Evolutionary conservation across 2,113 vertebrate genomes (phyloP).

Genomic region (Megatriorchis doriae): DNA sequence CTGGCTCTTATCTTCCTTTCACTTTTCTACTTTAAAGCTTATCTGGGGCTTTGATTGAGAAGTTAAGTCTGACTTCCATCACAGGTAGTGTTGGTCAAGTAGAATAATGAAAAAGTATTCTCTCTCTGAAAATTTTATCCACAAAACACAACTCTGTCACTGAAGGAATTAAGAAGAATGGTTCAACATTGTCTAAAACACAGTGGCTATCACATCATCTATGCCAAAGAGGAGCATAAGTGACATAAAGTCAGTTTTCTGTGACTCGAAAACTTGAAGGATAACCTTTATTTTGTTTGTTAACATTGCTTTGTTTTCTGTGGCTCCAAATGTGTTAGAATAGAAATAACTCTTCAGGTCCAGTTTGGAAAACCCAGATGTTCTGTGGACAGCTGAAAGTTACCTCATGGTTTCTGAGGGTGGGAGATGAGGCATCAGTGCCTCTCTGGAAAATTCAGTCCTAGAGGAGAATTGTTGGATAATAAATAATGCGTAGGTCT

Average conservation of each 20-base stretch:
- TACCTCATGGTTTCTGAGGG: not conserved
- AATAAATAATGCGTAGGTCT: not conserved
- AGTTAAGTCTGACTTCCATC: not conserved
- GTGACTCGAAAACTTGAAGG: not conserved
- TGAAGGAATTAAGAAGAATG: not conserved
- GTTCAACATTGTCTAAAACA: not conserved
- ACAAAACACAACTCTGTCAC: not conserved
- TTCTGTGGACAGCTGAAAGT: not conserved
- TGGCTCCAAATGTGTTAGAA: not conserved
- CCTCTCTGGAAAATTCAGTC: not conserved
- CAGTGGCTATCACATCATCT: not conserved
- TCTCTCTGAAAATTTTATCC: not conserved
- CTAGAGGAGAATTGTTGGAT: not conserved
- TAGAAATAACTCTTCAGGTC: not conserved
- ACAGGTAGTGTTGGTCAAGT: not conserved
- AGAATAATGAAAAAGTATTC: not conserved
- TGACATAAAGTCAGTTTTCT: not conserved
- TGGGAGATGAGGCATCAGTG: not conserved
- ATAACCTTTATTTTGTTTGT: not conserved
- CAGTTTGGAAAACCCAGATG: rapidly evolving
- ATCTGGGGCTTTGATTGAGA: not conserved
- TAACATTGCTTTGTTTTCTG: not conserved
- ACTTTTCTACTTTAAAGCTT: not conserved
- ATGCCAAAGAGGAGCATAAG: not conserved
- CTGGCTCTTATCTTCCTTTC: not conserved